Percentiles rank a stretch among this genome's conserved stretches.
Conservation (phyloP, 2,888 invertebrate genomes). For the Ophioninae sp. region DNA sequence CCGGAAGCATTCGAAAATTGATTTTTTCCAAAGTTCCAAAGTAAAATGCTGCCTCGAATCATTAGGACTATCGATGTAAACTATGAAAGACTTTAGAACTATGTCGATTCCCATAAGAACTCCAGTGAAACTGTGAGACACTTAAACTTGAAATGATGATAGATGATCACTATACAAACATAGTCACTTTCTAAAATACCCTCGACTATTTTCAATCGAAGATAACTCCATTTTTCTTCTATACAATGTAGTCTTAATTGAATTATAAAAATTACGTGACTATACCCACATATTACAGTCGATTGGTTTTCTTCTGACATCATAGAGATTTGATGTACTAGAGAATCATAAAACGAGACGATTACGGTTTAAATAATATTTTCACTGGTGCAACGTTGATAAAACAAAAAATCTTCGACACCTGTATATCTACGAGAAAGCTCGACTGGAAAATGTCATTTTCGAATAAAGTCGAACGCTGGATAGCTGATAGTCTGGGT, state of each 20-base stretch:
- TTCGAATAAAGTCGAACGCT: slow-evolving; percentile 22
- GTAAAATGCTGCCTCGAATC: no score
- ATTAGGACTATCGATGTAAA: no score
- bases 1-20: no score
- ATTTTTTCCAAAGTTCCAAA: no score
- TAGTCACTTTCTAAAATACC: background rate
- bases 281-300: background rate
- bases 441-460: background rate
- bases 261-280: background rate
- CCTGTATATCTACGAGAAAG: background rate
- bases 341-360: background rate
- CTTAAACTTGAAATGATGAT: no score
- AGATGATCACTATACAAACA: background rate
- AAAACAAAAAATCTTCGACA: background rate
- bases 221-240: background rate
- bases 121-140: no score
- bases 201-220: background rate
- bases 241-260: background rate
- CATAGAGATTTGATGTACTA: background rate
- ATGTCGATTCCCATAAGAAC: no score
- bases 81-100: no score
- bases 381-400: background rate
- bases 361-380: background rate
- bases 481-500: slow-evolving; percentile 74
- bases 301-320: background rate